A percentile compares a stretch with the other conserved stretches of the same genome.
phyloP scores from a whole-genome alignment of 1,140 invertebrate species.

The Scaptomyza hsui region DNA sequence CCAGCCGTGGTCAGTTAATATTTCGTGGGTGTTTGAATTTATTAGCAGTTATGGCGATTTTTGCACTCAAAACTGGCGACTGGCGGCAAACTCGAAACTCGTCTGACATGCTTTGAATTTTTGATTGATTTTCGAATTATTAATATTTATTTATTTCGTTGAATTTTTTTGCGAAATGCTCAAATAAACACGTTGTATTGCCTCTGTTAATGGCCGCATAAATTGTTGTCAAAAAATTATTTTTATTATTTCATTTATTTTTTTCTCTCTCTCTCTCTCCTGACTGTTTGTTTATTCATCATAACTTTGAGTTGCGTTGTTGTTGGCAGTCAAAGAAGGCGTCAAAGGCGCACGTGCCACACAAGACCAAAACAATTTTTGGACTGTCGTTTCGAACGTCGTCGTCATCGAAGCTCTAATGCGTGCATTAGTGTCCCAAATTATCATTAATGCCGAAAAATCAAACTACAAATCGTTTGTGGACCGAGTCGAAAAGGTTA shows the following conservation, averaged over 20 bases:
- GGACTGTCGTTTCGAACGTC: slow-evolving; percentile 20
- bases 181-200: slow-evolving; percentile 80
- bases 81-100: slow-evolving; percentile 10
- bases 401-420: slow-evolving; percentile 48
- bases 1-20: slow-evolving; percentile 7
- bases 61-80: slow-evolving; percentile 50
- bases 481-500: slow-evolving; percentile 63
- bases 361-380: slow-evolving; percentile 47
- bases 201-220: slow-evolving; percentile 79
- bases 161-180: slow-evolving; percentile 64
- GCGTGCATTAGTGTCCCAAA: slow-evolving; percentile 66
- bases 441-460: slow-evolving; percentile 63
- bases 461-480: slow-evolving; percentile 65
- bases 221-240: slow-evolving; percentile 74
- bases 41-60: slow-evolving; percentile 69
- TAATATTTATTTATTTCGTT: slow-evolving; percentile 69
- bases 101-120: slow-evolving; percentile 70
- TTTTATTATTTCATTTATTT: slow-evolving; percentile 58
- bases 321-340: slow-evolving; percentile 23
- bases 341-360: slow-evolving; percentile 68
- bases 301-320: slow-evolving; percentile 32
- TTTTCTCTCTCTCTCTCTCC: slow-evolving; percentile 28
- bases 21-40: slow-evolving; percentile 78
- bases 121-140: slow-evolving; percentile 76
- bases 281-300: slow-evolving; percentile 73